Evolutionary conservation across 2,888 invertebrate species (phyloP), one percentile per base, ranked within the genome.

Genomic region (Epistrophella euchroma): DNA sequence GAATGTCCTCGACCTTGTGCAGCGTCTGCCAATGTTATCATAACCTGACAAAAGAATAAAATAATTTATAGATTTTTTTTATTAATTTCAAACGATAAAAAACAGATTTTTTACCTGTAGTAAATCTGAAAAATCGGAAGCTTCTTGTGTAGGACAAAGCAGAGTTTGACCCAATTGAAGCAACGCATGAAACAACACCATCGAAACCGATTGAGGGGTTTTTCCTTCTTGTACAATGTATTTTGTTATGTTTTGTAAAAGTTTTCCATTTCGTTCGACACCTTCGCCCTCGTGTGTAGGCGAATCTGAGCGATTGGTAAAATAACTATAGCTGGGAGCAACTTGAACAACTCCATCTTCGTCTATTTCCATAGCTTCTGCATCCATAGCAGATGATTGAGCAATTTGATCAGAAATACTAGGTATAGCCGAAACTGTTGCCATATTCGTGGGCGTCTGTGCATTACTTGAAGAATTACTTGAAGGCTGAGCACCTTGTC

Each of bases 1-100:
- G 95, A 93, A 91, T 98, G 98, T 0, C 98, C 97, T 58, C 94
- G 89, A 4, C 90, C 91, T 5, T 95, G 94, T 22, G 97, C 96
- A 22, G 97, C 97, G 91, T 97, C 97, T 0, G 98, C 98, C 88
- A 98, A 91, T 62, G 95, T 96, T 2, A 96, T 95, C 96, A 97
- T 96, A 5, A 97, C 95, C 78, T 94, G n/a, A 93, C 0, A n/a
- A n/a, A n/a, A 47, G n/a, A 52, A 19, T 11, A 9, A 11, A 47
- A 4, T 5, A 0, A 13, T 1, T 50, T 50, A 28, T 3, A n/a
- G 25, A 52, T n/a, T 52, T 15, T 2, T 52, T 15, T 22, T 50
- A 11, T 6, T 6, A 4, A 50, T 7, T 25, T 22, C 13, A 4
- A 4, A 22, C 19, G 5, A 11, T 7, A 32, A 6, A 2, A 32